phyloP scores from a whole-genome alignment of 2,888 invertebrate genomes.

The Sarcophaga caerulescens region DNA sequence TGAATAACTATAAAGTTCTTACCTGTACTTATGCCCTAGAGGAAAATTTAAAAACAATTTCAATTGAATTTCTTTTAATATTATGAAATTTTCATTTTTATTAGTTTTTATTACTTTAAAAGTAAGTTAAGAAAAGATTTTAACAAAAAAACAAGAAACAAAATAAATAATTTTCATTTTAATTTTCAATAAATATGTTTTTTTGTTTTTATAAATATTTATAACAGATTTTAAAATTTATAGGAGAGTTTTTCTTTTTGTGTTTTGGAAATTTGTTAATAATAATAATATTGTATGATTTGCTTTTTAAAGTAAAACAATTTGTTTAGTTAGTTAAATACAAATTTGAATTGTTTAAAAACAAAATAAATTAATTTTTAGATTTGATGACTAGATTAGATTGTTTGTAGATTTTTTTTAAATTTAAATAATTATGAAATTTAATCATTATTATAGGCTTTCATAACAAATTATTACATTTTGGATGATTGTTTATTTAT shows the following conservation, averaged over 20 bases:
- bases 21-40: no score
- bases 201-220: constrained; percentile 31
- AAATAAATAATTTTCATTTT: background rate
- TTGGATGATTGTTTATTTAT: constrained; percentile 44
- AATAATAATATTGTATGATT: background rate
- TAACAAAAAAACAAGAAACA: constrained; percentile 49
- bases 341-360: background rate
- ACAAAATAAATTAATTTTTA: background rate
- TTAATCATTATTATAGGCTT: constrained; percentile 21
- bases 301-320: background rate
- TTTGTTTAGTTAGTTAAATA: background rate
- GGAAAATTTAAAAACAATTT: constrained; percentile 4
- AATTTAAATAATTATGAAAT: constrained; percentile 10
- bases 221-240: constrained; percentile 40
- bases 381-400: background rate
- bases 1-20: no score
- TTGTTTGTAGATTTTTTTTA: background rate
- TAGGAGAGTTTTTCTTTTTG: background rate
- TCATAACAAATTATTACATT: constrained; percentile 41
- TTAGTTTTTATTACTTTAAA: constrained; percentile 56
- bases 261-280: constrained; percentile 39
- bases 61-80: constrained; percentile 7
- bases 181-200: constrained; percentile 6
- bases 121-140: constrained; percentile 59
- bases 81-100: constrained; percentile 55